A percentile compares a stretch with the other conserved stretches of the same genome.
These are phyloP conservation scores for Lithophane socia DNA, from an alignment of 2,888 invertebrate genomes.

Conservation along the genomic window DNA sequence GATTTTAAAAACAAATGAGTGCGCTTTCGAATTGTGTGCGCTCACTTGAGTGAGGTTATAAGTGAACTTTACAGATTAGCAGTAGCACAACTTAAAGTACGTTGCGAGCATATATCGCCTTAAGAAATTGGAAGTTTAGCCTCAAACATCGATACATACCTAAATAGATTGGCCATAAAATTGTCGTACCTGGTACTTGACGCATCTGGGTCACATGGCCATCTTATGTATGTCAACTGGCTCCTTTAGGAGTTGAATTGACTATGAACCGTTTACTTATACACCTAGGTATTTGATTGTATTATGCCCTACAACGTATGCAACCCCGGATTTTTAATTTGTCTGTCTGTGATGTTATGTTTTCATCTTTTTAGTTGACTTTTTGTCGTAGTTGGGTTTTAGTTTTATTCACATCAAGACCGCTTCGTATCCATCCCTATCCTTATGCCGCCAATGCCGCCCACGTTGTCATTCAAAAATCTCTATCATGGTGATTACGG, in stretches of 20 bases:
- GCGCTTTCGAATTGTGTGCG: constrained; percentile 6
- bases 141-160: constrained; percentile 29
- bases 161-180: constrained; percentile 47
- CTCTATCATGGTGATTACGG: neutral
- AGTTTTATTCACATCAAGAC: too few relatives aligned
- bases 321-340: too few relatives aligned
- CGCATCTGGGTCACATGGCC: constrained; percentile 42
- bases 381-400: too few relatives aligned
- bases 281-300: neutral
- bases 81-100: neutral
- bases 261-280: constrained; percentile 1
- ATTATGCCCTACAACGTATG: too few relatives aligned
- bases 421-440: too few relatives aligned
- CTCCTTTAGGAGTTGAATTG: constrained; percentile 35
- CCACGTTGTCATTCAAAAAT: neutral
- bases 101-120: neutral
- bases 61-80: neutral
- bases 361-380: too few relatives aligned
- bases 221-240: constrained; percentile 37
- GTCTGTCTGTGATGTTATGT: too few relatives aligned
- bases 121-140: constrained; percentile 24
- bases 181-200: constrained; percentile 51
- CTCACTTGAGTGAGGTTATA: neutral
- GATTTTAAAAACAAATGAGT: constrained; percentile 31
- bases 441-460: too few relatives aligned